A percentile compares a stretch with the other conserved stretches of the same genome.
Conservation (phyloP, 2,888 invertebrate species). For the Galerucella nymphaeae region DNA sequence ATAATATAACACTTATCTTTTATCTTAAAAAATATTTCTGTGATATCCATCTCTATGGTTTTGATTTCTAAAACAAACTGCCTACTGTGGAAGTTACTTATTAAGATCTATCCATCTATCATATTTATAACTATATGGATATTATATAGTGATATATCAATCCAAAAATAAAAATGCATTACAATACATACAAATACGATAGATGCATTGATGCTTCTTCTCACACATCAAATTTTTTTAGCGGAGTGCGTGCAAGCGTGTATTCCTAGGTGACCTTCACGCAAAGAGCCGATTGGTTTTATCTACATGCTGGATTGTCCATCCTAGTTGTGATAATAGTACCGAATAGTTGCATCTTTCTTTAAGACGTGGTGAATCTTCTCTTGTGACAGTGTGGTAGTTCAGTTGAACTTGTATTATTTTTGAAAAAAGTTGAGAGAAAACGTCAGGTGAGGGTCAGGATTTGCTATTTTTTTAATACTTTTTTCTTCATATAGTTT, state of each 20-base stretch:
- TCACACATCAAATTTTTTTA: background rate
- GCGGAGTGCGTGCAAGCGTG: background rate
- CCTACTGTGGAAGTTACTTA: too few relatives aligned
- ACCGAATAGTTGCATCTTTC: slow-evolving; percentile 11
- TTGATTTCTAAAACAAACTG: too few relatives aligned
- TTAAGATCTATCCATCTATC: too few relatives aligned
- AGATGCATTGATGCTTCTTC: background rate
- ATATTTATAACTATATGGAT: too few relatives aligned
- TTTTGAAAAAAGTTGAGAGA: slow-evolving; percentile 51
- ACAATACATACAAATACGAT: background rate
- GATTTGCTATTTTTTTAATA: slow-evolving; percentile 24
- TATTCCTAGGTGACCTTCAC: slow-evolving; percentile 39
- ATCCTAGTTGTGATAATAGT: slow-evolving; percentile 8
- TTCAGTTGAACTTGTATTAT: slow-evolving; percentile 33
- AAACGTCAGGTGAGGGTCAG: slow-evolving; percentile 43
- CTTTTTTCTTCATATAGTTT: slow-evolving; percentile 11
- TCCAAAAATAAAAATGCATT: background rate
- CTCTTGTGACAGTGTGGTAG: slow-evolving; percentile 3
- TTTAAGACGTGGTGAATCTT: slow-evolving; percentile 10
- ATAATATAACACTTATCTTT: too few relatives aligned
- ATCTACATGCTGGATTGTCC: slow-evolving; percentile 22
- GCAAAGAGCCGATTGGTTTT: slow-evolving; percentile 23
- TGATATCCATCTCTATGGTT: too few relatives aligned
- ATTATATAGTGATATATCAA: too few relatives aligned
- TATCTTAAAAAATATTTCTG: too few relatives aligned